Percentiles rank a stretch among this genome's conserved stretches.
phyloP scores from a whole-genome alignment of 2,888 invertebrate species.

The Meteorus colon region DNA sequence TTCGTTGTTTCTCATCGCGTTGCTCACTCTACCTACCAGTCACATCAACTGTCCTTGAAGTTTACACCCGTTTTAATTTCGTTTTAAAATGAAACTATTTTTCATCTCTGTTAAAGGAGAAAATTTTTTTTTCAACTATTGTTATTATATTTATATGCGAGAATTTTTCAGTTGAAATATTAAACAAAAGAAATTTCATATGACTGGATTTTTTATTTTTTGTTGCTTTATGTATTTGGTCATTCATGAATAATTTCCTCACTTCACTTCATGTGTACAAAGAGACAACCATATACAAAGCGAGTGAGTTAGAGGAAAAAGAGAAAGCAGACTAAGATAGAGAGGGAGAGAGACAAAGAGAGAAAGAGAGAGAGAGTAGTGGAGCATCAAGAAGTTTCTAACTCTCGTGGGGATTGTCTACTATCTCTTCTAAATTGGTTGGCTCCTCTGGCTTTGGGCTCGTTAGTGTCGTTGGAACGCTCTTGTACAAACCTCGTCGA shows the following conservation, averaged over 20 bases:
- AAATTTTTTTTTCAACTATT: background rate
- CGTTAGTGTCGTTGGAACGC: conserved; percentile 26
- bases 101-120: background rate
- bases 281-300: background rate
- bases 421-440: conserved; percentile 24
- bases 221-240: background rate
- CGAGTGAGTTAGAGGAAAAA: too few relatives aligned
- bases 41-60: conserved; percentile 1
- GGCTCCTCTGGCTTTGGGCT: conserved; percentile 18
- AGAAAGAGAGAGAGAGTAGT: background rate
- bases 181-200: background rate
- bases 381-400: conserved; percentile 9
- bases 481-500: conserved; percentile 6
- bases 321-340: too few relatives aligned
- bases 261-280: conserved; percentile 1
- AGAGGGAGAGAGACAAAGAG: too few relatives aligned
- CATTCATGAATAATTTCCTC: conserved; percentile 7
- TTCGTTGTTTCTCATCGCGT: too few relatives aligned
- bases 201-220: background rate
- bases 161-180: background rate
- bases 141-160: conserved; percentile 5
- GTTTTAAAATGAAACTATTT: background rate
- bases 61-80: conserved; percentile 6
- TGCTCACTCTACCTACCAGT: background rate
- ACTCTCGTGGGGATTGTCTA: background rate